phyloP scores from a whole-genome alignment of 1,140 invertebrate species.

The Sycophaga agraensis region DNA sequence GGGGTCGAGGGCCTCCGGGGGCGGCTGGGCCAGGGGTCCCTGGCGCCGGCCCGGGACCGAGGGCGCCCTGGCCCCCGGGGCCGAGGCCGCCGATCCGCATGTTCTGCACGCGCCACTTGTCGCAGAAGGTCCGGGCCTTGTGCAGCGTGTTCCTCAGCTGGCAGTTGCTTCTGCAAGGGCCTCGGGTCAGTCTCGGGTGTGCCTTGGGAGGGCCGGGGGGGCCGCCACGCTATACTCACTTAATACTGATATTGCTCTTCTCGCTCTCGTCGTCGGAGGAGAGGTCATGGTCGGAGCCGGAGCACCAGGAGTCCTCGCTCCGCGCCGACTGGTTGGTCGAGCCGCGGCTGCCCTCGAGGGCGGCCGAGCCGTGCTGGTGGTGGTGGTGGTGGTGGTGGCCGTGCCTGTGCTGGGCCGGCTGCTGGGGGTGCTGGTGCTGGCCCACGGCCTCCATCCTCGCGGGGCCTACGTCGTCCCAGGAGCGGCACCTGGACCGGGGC shows the following conservation, averaged over 20 bases:
- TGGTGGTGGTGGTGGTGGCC: neutral
- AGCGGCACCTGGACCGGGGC: slow-evolving; percentile 60
- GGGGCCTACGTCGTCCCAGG: slow-evolving; percentile 62
- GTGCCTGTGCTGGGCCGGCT: slow-evolving; percentile 29
- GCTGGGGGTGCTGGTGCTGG: slow-evolving; percentile 37
- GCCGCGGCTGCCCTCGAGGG: slow-evolving; percentile 49
- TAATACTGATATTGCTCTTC: slow-evolving; percentile 61
- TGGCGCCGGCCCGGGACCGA: slow-evolving; percentile 53
- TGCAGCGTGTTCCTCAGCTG: slow-evolving; percentile 70
- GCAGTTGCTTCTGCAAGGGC: slow-evolving; percentile 63
- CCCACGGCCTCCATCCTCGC: slow-evolving; percentile 49
- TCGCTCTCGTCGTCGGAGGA: slow-evolving; percentile 67
- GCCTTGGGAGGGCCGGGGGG: too few relatives aligned
- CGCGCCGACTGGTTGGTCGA: slow-evolving; percentile 57
- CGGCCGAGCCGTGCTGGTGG: slow-evolving; percentile 23
- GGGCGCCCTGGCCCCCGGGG: slow-evolving; percentile 42
- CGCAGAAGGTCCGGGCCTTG: slow-evolving; percentile 70
- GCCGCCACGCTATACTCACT: slow-evolving; percentile 58
- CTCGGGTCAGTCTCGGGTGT: too few relatives aligned
- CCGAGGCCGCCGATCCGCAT: slow-evolving; percentile 40
- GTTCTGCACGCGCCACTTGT: slow-evolving; percentile 66
- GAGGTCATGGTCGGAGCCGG: slow-evolving; percentile 64
- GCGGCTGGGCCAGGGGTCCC: slow-evolving; percentile 50
- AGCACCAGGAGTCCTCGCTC: slow-evolving; percentile 64
- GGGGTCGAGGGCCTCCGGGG: neutral